Evolutionary conservation across 2,113 vertebrate genomes (phyloP).

Genomic region (Perca fluviatilis): DNA sequence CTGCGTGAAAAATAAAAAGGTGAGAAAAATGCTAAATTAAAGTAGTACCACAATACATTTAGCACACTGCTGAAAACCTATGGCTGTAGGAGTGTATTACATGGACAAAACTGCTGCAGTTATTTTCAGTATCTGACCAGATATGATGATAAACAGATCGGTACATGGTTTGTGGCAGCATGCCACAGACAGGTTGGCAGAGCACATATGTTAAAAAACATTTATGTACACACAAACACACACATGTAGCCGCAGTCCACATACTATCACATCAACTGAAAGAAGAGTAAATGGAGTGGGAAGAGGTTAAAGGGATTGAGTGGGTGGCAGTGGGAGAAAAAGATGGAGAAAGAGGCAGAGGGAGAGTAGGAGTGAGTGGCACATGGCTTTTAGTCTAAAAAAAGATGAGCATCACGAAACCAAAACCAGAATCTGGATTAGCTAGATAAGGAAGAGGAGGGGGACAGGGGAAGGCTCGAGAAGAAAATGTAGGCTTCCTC

Average conservation of each 20-base stretch:
- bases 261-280: slow-evolving; percentile 73
- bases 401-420: slow-evolving; percentile 67
- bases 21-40: slow-evolving; percentile 13
- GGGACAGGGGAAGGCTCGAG: slow-evolving; percentile 40
- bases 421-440: slow-evolving; percentile 69
- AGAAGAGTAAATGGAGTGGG: slow-evolving; percentile 76
- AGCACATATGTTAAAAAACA: slow-evolving; percentile 61
- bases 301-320: slow-evolving; percentile 83
- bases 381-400: slow-evolving; percentile 77
- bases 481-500: slow-evolving; percentile 76
- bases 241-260: slow-evolving; percentile 42
- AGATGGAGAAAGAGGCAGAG: slow-evolving; percentile 83
- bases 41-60: slow-evolving; percentile 1
- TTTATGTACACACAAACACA: slow-evolving; percentile 48
- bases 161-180: slow-evolving; percentile 52
- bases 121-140: slow-evolving; percentile 43
- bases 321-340: slow-evolving; percentile 82
- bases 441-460: slow-evolving; percentile 71
- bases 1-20: slow-evolving; percentile 16
- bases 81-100: slow-evolving; percentile 29
- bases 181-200: slow-evolving; percentile 66
- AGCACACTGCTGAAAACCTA: slow-evolving; percentile 27
- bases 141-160: slow-evolving; percentile 33
- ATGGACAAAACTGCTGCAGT: slow-evolving; percentile 25
- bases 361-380: slow-evolving; percentile 82